These are phyloP conservation scores for Trachelus iudaicus DNA, from an alignment of 2,888 invertebrate genomes.

Conservation along the genomic window DNA sequence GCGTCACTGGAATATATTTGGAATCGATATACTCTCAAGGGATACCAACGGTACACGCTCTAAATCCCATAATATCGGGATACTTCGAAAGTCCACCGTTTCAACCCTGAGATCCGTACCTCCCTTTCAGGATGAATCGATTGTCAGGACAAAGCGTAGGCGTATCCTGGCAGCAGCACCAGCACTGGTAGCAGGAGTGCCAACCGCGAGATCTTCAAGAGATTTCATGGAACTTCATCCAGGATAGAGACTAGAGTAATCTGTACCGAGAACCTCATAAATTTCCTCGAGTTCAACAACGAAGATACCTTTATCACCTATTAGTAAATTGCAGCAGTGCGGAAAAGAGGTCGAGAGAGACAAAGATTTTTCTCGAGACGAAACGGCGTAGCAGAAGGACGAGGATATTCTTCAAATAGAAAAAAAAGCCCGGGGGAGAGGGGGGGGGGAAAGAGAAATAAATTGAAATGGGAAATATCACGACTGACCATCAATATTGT, in stretches of 20 bases:
- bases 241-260: background rate
- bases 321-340: background rate
- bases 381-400: background rate
- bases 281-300: background rate
- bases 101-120: background rate
- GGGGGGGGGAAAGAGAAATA: background rate
- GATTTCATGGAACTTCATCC: background rate
- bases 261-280: background rate
- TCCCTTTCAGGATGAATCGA: constrained; percentile 3
- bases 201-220: background rate
- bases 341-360: background rate
- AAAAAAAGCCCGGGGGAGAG: too few species aligned
- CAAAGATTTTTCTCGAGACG: background rate
- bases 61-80: background rate
- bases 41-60: background rate
- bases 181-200: background rate
- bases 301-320: background rate
- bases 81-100: background rate
- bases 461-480: background rate
- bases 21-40: background rate
- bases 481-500: too few species aligned
- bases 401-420: background rate
- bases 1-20: background rate
- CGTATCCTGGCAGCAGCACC: background rate
- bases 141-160: constrained; percentile 8